Percentiles rank a stretch among this genome's conserved stretches.
phyloP scores from a whole-genome alignment of 2,888 invertebrate genomes.

The Drosophila tripunctata region DNA sequence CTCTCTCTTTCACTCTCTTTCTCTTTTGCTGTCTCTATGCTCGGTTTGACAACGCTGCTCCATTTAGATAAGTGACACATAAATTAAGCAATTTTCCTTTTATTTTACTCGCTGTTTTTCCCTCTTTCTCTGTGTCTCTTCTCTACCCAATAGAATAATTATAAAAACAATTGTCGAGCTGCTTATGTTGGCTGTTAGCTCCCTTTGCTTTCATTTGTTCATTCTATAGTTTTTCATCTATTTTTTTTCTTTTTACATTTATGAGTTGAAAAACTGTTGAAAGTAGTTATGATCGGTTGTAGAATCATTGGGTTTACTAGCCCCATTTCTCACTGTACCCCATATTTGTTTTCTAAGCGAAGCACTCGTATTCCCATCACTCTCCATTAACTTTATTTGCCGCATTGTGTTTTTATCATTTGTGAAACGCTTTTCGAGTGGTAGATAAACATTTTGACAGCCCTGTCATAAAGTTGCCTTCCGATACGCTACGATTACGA shows the following conservation, averaged over 20 bases:
- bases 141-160: constrained; percentile 64
- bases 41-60: constrained; percentile 61
- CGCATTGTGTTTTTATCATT: constrained; percentile 60
- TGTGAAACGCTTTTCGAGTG: constrained; percentile 60
- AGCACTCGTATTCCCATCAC: constrained; percentile 17
- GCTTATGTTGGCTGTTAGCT: constrained; percentile 24
- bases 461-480: constrained; percentile 59
- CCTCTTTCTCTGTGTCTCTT: background rate
- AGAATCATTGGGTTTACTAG: constrained; percentile 44
- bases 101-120: constrained; percentile 41
- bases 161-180: constrained; percentile 72
- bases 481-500: constrained; percentile 35
- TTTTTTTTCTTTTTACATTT: background rate
- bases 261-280: constrained; percentile 14
- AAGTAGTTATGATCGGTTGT: constrained; percentile 37
- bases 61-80: constrained; percentile 80
- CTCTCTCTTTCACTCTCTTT: background rate
- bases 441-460: constrained; percentile 76
- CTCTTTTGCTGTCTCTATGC: constrained; percentile 3
- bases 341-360: constrained; percentile 27
- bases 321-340: constrained; percentile 16
- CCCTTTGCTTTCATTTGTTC: background rate
- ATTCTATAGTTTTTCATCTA: constrained; percentile 3
- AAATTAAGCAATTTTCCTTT: constrained; percentile 78
- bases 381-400: constrained; percentile 64